Evolutionary conservation across 1,140 invertebrate species (phyloP), one percentile per base, ranked within the genome.

Genomic region (Megathymus violae): DNA sequence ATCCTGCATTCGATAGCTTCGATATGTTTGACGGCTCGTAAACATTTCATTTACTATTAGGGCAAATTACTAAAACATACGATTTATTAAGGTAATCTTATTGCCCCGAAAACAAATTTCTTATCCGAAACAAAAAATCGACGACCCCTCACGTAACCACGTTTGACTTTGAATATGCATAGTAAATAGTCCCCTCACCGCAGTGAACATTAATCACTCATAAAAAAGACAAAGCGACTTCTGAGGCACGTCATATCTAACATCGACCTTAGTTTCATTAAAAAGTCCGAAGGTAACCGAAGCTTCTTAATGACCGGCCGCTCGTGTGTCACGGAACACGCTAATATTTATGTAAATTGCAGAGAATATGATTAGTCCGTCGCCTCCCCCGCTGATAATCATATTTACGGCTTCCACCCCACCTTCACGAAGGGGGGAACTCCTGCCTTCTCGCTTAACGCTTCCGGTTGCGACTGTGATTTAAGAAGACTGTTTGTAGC

Each of bases 301-400:
- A 72, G 74, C 73, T 68, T 61, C 70, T 69, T 85, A 83, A 85
- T 82, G 80, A 82, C 76, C 68, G 64, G 54, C 62, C 72, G 70
- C 64, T 76, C 78, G 73, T 86, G 76, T 80, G 85, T 85, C 85
- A 88, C 87, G 85, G 79, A 81, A 85, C 82, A 83, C 75, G 82
- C 78, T 88, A 80, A 88, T 90, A 90, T 90, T 90, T 88, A 90
- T 88, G 84, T 88, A 90, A 88, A 88, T 88, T 88, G 83, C 79
- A 69, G 74, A 88, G 87, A 88, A 90, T 90, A 90, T 89, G 87
- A 89, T 90, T 90, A 90, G 79, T 86, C 78, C 72, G 76, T 78
- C 82, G 83, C 85, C 84, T 87, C 83, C 85, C 83, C 74, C 72
- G 59, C 71, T 86, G 85, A 88, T 88, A 88, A 88, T 90, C 87